These are phyloP conservation scores for Macrotrachela quadricornifera DNA, from an alignment of 1,140 invertebrate genomes.

Conservation along the genomic window DNA sequence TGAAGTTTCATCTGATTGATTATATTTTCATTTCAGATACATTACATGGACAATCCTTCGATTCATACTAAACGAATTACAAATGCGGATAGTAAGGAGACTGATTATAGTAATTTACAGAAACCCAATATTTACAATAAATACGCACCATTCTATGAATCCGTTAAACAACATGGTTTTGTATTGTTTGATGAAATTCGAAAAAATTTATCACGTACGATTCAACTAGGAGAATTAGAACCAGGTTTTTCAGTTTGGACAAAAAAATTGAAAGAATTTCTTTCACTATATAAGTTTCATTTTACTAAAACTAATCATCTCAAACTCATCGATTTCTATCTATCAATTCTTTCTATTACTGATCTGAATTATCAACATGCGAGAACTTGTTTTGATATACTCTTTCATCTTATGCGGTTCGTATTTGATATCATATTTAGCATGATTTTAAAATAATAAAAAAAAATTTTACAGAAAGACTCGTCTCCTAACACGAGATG, in stretches of 20 bases:
- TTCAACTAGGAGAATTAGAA: background rate
- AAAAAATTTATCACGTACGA: background rate
- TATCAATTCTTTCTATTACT: background rate
- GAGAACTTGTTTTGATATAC: background rate
- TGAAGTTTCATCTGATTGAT: too few relatives aligned
- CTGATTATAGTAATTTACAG: too few relatives aligned
- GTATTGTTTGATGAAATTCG: background rate
- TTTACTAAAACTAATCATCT: constrained; percentile 4
- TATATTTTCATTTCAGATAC: too few relatives aligned
- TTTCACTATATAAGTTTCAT: background rate
- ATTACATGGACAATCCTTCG: too few relatives aligned
- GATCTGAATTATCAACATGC: background rate
- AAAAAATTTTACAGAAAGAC: constrained; percentile 43
- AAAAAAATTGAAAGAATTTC: background rate
- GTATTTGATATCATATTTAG: background rate
- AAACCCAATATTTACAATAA: too few relatives aligned
- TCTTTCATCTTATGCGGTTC: background rate
- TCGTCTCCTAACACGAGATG: constrained; percentile 49
- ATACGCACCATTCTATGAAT: constrained; percentile 3
- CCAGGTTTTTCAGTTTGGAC: constrained; percentile 4
- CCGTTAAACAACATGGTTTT: background rate
- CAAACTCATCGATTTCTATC: constrained; percentile 1
- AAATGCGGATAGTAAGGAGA: too few relatives aligned
- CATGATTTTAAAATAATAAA: background rate
- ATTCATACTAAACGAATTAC: too few relatives aligned